Evolutionary conservation across 2,797 vertebrate species (phyloP).

Genomic region (Oreochromis grahami): DNA sequence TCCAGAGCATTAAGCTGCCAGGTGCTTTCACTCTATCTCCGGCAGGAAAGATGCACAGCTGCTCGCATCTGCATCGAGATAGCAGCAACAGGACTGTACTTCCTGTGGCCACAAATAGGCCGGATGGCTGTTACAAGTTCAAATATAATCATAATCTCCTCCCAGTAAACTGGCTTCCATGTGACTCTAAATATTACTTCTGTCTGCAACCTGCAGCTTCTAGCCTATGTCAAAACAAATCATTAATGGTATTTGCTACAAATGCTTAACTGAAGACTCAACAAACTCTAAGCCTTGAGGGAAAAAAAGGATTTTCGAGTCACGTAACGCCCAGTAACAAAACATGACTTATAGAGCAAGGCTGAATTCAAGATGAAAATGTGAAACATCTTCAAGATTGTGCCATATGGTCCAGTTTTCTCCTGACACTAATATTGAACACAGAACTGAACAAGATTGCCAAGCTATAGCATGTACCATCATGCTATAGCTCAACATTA

Average conservation of each 20-base stretch:
- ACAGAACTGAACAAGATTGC: neutral
- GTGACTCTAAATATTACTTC: slow-evolving; percentile 10
- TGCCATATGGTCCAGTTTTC: neutral
- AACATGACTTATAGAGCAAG: neutral
- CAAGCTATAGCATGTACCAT: neutral
- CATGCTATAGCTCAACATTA: neutral
- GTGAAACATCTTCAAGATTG: neutral
- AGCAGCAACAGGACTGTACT: neutral
- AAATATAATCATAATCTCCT: slow-evolving; percentile 34
- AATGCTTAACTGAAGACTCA: neutral
- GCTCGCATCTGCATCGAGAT: slow-evolving; percentile 6
- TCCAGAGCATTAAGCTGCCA: slow-evolving; percentile 33
- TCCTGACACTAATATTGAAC: neutral
- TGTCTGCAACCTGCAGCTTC: neutral
- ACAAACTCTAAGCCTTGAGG: neutral
- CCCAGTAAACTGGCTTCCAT: slow-evolving; percentile 2
- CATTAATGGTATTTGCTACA: slow-evolving; percentile 1
- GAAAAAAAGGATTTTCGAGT: neutral
- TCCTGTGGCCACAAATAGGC: neutral
- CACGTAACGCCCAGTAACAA: neutral
- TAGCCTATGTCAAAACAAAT: slow-evolving; percentile 11
- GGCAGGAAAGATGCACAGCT: slow-evolving; percentile 17
- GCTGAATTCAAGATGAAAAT: neutral
- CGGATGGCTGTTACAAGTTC: neutral
- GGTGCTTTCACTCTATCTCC: slow-evolving; percentile 51